Evolutionary conservation across 1,140 invertebrate species (phyloP).

Genomic region (Ephestia elutella): DNA sequence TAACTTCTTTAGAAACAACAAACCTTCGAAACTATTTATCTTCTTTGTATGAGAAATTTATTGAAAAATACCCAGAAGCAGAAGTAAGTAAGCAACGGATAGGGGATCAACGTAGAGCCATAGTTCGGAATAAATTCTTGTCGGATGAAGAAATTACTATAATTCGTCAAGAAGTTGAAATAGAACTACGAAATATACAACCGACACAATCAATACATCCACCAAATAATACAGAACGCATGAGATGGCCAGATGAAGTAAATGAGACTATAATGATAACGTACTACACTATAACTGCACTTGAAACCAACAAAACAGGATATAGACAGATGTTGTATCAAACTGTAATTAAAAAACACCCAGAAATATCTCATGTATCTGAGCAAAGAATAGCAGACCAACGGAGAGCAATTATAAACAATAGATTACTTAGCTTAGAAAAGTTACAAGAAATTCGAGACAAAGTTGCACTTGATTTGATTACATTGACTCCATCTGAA

Average conservation of each 20-base stretch:
- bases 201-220: not conserved
- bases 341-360: not conserved
- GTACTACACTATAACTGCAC: not conserved
- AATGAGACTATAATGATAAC: too few relatives aligned
- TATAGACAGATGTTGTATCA: not conserved
- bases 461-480: not conserved
- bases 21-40: too few relatives aligned
- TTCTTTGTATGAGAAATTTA: too few relatives aligned
- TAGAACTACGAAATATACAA: not conserved
- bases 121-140: too few relatives aligned
- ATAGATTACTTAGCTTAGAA: not conserved
- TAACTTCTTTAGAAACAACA: too few relatives aligned
- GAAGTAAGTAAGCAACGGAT: not conserved
- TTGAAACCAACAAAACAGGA: not conserved
- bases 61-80: not conserved
- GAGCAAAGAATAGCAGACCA: not conserved
- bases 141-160: not conserved
- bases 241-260: not conserved
- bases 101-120: too few relatives aligned
- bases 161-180: not conserved
- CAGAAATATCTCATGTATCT: not conserved
- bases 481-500: not conserved
- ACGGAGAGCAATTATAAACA: not conserved
- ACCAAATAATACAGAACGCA: not conserved
- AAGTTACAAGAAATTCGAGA: not conserved